These are phyloP conservation scores for Apomyelois bistriatella DNA, from an alignment of 2,888 invertebrate genomes.

Conservation along the genomic window DNA sequence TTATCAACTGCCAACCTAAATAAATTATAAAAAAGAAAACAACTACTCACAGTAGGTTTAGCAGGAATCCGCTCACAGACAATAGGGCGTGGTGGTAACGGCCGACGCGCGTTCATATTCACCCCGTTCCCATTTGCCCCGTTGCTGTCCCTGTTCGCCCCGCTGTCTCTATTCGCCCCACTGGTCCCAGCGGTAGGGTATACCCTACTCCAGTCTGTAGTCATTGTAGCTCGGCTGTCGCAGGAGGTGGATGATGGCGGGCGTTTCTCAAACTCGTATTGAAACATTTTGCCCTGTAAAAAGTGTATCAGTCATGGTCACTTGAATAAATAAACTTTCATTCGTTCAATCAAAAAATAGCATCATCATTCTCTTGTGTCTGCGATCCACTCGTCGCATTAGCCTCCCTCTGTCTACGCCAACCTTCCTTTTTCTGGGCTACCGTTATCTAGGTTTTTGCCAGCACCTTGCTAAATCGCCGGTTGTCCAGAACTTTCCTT, in stretches of 20 bases:
- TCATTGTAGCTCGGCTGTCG: conserved; percentile 40
- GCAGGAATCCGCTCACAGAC: conserved; percentile 44
- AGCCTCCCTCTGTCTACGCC: too few relatives aligned
- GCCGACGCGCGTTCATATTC: conserved; percentile 36
- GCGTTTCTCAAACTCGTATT: conserved; percentile 65
- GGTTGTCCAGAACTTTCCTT: too few relatives aligned
- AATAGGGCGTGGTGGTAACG: conserved; percentile 55
- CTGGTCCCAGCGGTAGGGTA: conserved; percentile 24
- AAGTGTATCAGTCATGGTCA: too few relatives aligned
- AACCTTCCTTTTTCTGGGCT: too few relatives aligned
- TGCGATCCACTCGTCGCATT: too few relatives aligned
- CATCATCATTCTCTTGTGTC: too few relatives aligned
- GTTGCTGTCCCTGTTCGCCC: conserved; percentile 18
- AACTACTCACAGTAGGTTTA: conserved; percentile 54
- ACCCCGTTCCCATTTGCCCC: conserved; percentile 21
- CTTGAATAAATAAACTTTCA: too few relatives aligned
- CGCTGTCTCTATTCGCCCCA: conserved; percentile 10
- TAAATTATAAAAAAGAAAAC: too few relatives aligned
- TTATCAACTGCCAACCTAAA: too few relatives aligned
- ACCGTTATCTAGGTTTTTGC: too few relatives aligned
- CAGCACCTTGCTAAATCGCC: too few relatives aligned
- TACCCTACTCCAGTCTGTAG: conserved; percentile 43
- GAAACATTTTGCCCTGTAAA: conserved; percentile 49
- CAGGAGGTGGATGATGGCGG: conserved; percentile 44
- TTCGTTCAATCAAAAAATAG: not conserved